Conservation (phyloP, 2,797 vertebrate species). For the Tinamus major region DNA sequence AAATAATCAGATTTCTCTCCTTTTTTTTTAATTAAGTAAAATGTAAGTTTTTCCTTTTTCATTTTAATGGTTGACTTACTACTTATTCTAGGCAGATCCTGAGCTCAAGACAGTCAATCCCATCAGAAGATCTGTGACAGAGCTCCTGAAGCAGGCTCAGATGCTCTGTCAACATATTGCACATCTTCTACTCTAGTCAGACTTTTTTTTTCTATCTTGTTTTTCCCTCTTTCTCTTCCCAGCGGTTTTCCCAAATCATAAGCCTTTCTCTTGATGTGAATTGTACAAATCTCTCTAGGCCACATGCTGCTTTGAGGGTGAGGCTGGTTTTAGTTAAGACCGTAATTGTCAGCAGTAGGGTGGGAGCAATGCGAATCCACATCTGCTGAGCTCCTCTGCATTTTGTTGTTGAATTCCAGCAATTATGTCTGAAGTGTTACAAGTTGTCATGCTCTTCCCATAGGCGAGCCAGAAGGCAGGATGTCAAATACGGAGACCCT, state of each 20-base stretch:
- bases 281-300: conserved; percentile 68
- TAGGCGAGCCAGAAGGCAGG: conserved; percentile 95
- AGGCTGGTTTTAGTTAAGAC: conserved; percentile 69
- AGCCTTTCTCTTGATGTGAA: conserved; percentile 53
- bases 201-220: background rate
- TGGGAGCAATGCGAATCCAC: conserved; percentile 13
- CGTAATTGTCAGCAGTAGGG: conserved; percentile 30
- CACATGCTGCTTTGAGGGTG: conserved; percentile 65
- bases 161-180: background rate
- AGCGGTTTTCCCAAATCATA: conserved; percentile 55
- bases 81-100: background rate
- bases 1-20: background rate
- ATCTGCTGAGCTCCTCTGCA: conserved; percentile 39
- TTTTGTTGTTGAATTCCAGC: conserved; percentile 47
- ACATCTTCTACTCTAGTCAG: background rate
- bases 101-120: background rate
- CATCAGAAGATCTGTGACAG: fast-evolving
- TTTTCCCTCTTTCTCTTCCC: conserved; percentile 2
- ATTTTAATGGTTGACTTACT: background rate
- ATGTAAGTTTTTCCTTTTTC: background rate
- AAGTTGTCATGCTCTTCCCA: conserved; percentile 60
- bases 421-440: conserved; percentile 55
- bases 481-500: conserved; percentile 96
- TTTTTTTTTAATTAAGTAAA: background rate
- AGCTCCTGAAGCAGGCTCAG: background rate